Evolutionary conservation across 1,140 invertebrate genomes (phyloP), one percentile per base, ranked within the genome.

Genomic region (Brachionus paranguensis): DNA sequence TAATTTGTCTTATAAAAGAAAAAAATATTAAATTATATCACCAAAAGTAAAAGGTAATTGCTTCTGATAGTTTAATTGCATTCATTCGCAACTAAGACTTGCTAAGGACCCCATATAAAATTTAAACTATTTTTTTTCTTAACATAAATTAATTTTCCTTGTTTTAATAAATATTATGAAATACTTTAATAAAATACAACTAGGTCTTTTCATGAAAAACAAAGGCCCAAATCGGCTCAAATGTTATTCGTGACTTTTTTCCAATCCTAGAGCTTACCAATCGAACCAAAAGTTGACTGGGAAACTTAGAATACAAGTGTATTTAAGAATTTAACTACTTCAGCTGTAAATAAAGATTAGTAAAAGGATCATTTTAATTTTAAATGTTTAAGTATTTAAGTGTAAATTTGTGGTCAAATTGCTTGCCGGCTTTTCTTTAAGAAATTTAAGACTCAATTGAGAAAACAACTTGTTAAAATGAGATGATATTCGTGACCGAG

Each of bases 401-500:
- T 60, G 53, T 60, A 60, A 60, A 60, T 24, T 20, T 60, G 17
- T 60, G 53, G 17, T 20, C 53, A 60, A 60, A 55, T n/a, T 10
- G 20, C 53, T 60, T 20, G 53, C n/a, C 53, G 53, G 53, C 53
- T 60, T 60, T 60, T 60, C 53, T 68, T 68, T 33, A 5, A 68
- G 65, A 68, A 68, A 68, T 24, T 37, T 68, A 68, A 68, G 33
- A 68, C 27, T 68, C 12, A 33, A 33, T 33, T 14, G 27, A 29
- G 65, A 33, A 68, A 68, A 68, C 65, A 68, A 68, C 65, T 68
- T 68, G 65, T 33, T 41, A 68, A 60, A 20, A 60, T 60, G 20
- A 68, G 33, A 68, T 68, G 27, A 33, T 33, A 72, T 41, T 72
- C 68, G 33, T 72, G 68, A 72, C 68, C 68, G 37, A 33, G 33